Percentiles rank a stretch among this genome's conserved stretches.
These are phyloP conservation scores for Ammodytes dubius DNA, from an alignment of 2,113 vertebrate genomes.

Conservation along the genomic window DNA sequence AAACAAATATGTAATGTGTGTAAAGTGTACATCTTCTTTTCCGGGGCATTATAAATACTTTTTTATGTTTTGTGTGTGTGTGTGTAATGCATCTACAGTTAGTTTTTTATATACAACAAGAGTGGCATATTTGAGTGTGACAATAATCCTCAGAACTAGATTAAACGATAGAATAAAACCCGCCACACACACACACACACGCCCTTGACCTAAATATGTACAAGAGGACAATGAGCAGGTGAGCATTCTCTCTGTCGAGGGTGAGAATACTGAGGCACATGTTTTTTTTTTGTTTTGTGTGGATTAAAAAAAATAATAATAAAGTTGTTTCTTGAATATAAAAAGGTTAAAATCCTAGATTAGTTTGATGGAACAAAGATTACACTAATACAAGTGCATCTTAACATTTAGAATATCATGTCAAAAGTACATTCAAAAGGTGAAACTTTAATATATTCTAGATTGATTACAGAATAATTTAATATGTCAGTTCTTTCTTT, in stretches of 20 bases:
- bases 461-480: too few species aligned
- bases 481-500: too few species aligned
- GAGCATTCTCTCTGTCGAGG: slow-evolving; percentile 65
- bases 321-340: slow-evolving; percentile 36
- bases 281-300: slow-evolving; percentile 42
- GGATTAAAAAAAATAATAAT: slow-evolving; percentile 34
- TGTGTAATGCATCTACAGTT: slow-evolving; percentile 45
- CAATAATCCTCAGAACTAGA: slow-evolving; percentile 68
- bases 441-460: too few species aligned
- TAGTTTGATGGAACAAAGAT: slow-evolving; percentile 26
- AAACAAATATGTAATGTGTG: too few species aligned
- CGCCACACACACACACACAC: slow-evolving; percentile 16
- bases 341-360: slow-evolving; percentile 42
- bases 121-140: slow-evolving; percentile 56
- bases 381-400: not conserved
- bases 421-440: too few species aligned
- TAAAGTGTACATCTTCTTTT: slow-evolving; percentile 23
- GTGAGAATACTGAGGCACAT: slow-evolving; percentile 77
- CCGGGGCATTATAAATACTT: slow-evolving; percentile 29
- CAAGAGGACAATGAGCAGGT: slow-evolving; percentile 50
- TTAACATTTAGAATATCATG: too few species aligned
- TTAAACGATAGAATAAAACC: slow-evolving; percentile 59
- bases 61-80: not conserved
- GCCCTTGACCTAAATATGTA: slow-evolving; percentile 71
- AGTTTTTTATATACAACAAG: slow-evolving; percentile 42